These are phyloP conservation scores for Amyelois transitella DNA, from an alignment of 1,140 invertebrate genomes.

Conservation along the genomic window DNA sequence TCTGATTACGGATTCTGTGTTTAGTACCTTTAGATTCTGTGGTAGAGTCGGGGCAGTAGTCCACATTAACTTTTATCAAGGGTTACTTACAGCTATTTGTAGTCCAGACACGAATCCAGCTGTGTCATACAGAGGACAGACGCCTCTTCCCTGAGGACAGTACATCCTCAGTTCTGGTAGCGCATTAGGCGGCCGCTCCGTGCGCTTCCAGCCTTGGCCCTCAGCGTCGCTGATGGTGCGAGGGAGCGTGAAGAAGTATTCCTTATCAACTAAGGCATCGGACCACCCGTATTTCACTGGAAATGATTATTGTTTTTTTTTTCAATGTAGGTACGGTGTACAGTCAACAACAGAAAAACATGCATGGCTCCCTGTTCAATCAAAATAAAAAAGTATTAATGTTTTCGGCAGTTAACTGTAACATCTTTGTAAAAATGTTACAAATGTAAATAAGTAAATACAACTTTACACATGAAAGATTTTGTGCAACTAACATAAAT, in stretches of 20 bases:
- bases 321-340: background rate
- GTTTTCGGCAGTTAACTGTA: too few relatives aligned
- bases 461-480: too few relatives aligned
- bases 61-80: background rate
- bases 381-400: too few relatives aligned
- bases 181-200: slow-evolving; percentile 38
- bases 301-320: slow-evolving; percentile 2
- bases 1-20: too few relatives aligned
- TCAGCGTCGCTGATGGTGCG: slow-evolving; percentile 55
- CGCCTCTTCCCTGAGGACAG: slow-evolving; percentile 40
- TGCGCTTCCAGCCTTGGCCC: slow-evolving; percentile 48
- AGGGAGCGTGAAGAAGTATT: slow-evolving; percentile 65
- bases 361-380: too few relatives aligned
- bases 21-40: too few relatives aligned
- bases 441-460: too few relatives aligned
- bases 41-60: too few relatives aligned
- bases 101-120: slow-evolving; percentile 64
- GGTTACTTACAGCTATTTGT: slow-evolving; percentile 56
- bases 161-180: slow-evolving; percentile 52
- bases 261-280: slow-evolving; percentile 49
- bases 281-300: slow-evolving; percentile 66
- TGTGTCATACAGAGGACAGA: slow-evolving; percentile 54
- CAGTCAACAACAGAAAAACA: too few relatives aligned
- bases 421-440: too few relatives aligned
- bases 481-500: too few relatives aligned